These are phyloP conservation scores for Julus scanicus DNA, from an alignment of 2,888 invertebrate species.

Conservation along the genomic window DNA sequence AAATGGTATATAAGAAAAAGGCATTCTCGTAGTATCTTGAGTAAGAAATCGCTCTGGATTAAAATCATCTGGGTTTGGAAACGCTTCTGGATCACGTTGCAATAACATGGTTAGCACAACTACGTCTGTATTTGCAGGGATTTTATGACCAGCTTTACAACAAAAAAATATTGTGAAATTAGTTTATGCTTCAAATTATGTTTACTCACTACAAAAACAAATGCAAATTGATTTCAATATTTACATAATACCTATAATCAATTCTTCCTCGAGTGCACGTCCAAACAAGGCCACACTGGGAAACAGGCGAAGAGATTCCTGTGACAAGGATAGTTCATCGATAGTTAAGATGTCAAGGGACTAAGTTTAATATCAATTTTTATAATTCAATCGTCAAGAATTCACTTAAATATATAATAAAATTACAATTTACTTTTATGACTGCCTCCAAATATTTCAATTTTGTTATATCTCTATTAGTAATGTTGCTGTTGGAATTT, in stretches of 20 bases:
- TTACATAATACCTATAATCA: background rate
- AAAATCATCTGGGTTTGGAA: constrained; percentile 49
- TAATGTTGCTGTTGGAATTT: constrained; percentile 24
- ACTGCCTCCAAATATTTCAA: constrained; percentile 51
- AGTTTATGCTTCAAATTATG: no score
- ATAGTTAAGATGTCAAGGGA: no score
- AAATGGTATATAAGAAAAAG: constrained; percentile 53
- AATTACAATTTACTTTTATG: background rate
- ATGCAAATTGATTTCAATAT: background rate
- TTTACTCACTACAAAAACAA: background rate
- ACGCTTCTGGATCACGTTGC: constrained; percentile 50
- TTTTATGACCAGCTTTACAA: background rate
- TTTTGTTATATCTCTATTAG: constrained; percentile 17
- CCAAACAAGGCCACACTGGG: constrained; percentile 15
- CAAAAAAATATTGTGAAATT: background rate
- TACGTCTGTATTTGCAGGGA: constrained; percentile 9
- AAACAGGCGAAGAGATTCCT: constrained; percentile 47
- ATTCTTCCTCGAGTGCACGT: background rate
- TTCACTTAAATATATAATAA: no score
- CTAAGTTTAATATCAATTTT: no score
- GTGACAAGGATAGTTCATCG: no score
- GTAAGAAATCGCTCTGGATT: constrained; percentile 47
- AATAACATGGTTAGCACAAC: background rate
- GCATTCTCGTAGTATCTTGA: background rate
- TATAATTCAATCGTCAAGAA: no score